Evolutionary conservation across 2,888 invertebrate species (phyloP), one percentile per base, ranked within the genome.

Genomic region (Agonopterix alstromeriana): DNA sequence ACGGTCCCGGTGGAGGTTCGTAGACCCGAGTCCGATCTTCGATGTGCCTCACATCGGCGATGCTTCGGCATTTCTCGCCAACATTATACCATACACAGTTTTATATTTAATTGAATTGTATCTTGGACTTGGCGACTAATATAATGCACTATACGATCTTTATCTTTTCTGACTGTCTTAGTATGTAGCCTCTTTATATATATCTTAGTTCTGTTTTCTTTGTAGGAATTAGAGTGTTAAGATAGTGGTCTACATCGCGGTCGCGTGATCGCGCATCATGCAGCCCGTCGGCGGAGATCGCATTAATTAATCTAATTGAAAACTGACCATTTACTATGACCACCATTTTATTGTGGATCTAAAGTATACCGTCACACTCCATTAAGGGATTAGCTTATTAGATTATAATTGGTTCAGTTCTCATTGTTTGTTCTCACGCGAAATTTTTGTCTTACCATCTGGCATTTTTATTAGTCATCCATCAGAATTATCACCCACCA

Each of bases 261-360:
- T 81, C 67, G 79, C 79, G 78, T 80, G 78, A 66, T 68, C 66
- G 57, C 61, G 58, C 62, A 60, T 58, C 60, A 62, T 63, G 58
- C 55, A 57, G 56, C 65, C 63, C 54, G 56, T 49, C 56, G 54
- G 58, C 58, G 57, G 63, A 63, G 62, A 58, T 61, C 54, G 56
- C 58, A 65, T 73, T 77, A 75, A 82, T 82, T 81, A 77, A 74
- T 77, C 65, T 77, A 82, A 83, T 82, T 77, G 73, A 77, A 73
- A 78, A 70, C 69, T 63, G 64, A 63, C 58, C 63, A 53, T 54
- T 55, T 52, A 58, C 57, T 53, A 60, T 53, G 53, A 51, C 60
- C 56, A 61, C 61, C 60, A 60, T 62, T 62, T 56, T 61, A 56
- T 56, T 63, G 59, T 49, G 51, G 49, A 49, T 56, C 51, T 53